Conservation (phyloP, 2,113 vertebrate genomes). For the Neolamprologus longior region DNA sequence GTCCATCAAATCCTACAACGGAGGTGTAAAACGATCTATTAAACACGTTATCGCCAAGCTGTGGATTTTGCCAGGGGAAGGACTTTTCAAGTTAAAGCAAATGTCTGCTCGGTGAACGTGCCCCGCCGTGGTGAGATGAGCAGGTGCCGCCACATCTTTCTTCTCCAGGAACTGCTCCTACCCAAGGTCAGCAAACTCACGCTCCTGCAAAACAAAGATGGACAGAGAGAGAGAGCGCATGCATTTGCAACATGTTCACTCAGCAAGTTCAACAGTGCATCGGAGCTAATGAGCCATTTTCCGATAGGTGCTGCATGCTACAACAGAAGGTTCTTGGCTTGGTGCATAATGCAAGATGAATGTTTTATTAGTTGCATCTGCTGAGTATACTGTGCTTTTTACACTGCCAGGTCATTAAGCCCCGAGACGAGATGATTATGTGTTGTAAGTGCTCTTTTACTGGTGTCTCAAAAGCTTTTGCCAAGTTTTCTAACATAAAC, state of each 20-base stretch:
- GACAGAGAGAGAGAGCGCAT: slow-evolving; percentile 40
- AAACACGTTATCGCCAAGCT: slow-evolving; percentile 18
- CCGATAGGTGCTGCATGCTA: background rate
- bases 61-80: slow-evolving; percentile 27
- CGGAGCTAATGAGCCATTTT: slow-evolving; percentile 27
- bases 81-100: slow-evolving; percentile 49
- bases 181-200: slow-evolving; percentile 40
- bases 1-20: slow-evolving; percentile 52
- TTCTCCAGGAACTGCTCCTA: slow-evolving; percentile 22
- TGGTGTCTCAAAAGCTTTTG: background rate
- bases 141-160: slow-evolving; percentile 53
- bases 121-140: slow-evolving; percentile 36
- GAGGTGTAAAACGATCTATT: slow-evolving; percentile 27
- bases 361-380: slow-evolving; percentile 43
- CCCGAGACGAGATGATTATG: slow-evolving; percentile 27
- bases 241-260: slow-evolving; percentile 57
- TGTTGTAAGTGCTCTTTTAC: slow-evolving; percentile 30
- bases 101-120: slow-evolving; percentile 45
- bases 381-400: slow-evolving; percentile 15
- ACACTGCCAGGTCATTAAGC: slow-evolving; percentile 35
- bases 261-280: slow-evolving; percentile 34
- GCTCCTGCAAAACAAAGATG: slow-evolving; percentile 51
- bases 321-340: background rate
- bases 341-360: slow-evolving; percentile 29
- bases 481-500: slow-evolving; percentile 6